Conservation (phyloP, 2,113 vertebrate genomes). For the Paradoxurus hermaphroditus region DNA sequence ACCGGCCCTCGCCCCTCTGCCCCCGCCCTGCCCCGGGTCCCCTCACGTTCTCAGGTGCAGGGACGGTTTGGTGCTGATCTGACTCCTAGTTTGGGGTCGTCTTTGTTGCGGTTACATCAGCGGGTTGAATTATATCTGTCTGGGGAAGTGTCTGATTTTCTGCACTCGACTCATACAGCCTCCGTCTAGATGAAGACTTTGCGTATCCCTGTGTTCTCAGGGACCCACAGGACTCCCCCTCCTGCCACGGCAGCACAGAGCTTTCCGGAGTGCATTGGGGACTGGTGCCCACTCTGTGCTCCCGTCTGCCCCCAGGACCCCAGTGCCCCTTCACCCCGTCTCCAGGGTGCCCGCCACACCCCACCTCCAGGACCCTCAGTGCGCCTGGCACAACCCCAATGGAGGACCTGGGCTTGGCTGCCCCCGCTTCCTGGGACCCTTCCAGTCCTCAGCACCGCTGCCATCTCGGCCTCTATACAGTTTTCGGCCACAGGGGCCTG, state of each 20-base stretch:
- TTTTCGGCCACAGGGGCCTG: neutral
- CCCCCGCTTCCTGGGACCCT: neutral
- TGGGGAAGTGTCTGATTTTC: neutral
- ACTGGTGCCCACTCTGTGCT: no score
- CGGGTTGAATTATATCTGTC: neutral
- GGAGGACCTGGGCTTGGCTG: neutral
- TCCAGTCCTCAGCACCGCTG: neutral
- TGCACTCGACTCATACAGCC: neutral
- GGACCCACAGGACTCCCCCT: neutral
- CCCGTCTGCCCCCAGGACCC: neutral
- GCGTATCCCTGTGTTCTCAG: accelerated
- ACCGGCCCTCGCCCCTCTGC: no score
- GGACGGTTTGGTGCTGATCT: no score
- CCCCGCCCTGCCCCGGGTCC: neutral
- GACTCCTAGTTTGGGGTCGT: neutral
- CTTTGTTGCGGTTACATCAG: neutral
- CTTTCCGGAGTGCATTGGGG: no score
- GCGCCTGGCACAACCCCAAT: no score
- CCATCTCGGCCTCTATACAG: neutral
- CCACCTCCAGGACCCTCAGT: accelerated
- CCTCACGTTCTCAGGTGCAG: neutral
- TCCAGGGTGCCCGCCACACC: no score
- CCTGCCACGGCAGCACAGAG: neutral
- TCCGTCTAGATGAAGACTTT: neutral
- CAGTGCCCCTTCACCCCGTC: no score